Percentiles rank a stretch among this genome's conserved stretches.
These are phyloP conservation scores for Brachionichthys hirsutus DNA, from an alignment of 2,113 vertebrate species.

Conservation along the genomic window DNA sequence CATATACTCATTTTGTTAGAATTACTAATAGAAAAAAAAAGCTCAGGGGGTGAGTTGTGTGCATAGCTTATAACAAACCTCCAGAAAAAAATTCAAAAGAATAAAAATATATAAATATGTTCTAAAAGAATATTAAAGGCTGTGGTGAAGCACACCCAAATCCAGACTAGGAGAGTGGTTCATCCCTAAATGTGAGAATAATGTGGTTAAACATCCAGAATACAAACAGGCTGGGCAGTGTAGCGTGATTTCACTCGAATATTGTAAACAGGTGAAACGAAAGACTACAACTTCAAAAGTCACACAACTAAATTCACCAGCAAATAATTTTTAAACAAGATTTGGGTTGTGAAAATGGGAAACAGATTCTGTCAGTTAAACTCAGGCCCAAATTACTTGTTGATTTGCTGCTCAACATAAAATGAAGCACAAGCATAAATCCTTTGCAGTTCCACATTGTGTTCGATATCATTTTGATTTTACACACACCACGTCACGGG, in stretches of 20 bases:
- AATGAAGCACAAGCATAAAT: no score
- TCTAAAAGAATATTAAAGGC: conserved; percentile 29
- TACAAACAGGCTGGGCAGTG: neutral
- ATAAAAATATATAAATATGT: conserved; percentile 49
- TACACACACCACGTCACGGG: no score
- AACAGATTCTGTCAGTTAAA: neutral
- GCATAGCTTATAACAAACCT: conserved; percentile 69
- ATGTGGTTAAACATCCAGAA: conserved; percentile 28
- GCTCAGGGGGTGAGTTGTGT: conserved; percentile 52
- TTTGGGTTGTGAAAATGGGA: neutral
- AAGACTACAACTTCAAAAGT: neutral
- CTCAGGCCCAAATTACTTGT: no score
- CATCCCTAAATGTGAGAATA: conserved; percentile 46
- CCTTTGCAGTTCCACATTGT: no score
- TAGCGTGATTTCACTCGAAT: neutral
- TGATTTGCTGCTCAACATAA: no score
- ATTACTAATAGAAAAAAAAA: conserved; percentile 27
- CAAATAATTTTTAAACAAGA: conserved; percentile 5
- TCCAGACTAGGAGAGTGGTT: conserved; percentile 58
- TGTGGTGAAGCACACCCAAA: conserved; percentile 36
- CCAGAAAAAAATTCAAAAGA: conserved; percentile 13
- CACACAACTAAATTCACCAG: neutral
- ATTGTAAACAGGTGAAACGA: conserved; percentile 1
- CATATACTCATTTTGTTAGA: conserved; percentile 54
- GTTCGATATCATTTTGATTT: no score